Evolutionary conservation across 2,113 vertebrate species (phyloP), one percentile per base, ranked within the genome.

Genomic region (Uropsilus gracilis): DNA sequence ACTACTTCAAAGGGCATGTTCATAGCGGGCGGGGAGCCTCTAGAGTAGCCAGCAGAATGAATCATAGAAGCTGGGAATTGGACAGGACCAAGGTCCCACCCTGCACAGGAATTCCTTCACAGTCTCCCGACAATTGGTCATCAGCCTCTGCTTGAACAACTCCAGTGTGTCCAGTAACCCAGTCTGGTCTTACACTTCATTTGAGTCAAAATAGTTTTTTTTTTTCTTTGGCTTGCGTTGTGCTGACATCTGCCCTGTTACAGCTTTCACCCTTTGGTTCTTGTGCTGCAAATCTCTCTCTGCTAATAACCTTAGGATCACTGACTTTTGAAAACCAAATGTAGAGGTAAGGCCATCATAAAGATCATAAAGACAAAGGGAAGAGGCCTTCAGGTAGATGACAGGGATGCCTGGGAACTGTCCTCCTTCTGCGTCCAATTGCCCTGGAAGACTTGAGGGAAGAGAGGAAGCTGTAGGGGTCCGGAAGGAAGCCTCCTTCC

Each of bases 51-150:
- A 97, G 90, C 39, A 86, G 90, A 17, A 95, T 97, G 97, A 97
- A 87, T 97, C 97, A 97, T 90, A 94, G 66, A 72, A 81, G 92
- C 96, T 81, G 93, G 95, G 95, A 95, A 77, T 0, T 93, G 96
- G 97, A 97, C 92, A 95, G 90, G 95, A 94, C 94, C 95, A 50
- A 34, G 69, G 91, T 89, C 92, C 95, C 97, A 91, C 97, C 97
- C 97, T 95, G 94, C 42, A n/a, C 76, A 97, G 96, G 97, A 97
- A 97, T 97, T 91, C 87, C 66, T 94, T 91, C 75, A 61, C 73
- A 84, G 94, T 86, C 91, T 97, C 86, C 91, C 68, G 34, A 97
- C 91, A 88, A 77, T 85, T 92, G 94, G 96, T 81, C 94, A 80
- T 89, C 72, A 20, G 89, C 80, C 86, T 95, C n/a, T 63, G 80